Evolutionary conservation across 2,797 vertebrate species (phyloP).

Genomic region (Ptychadena robeensis): DNA sequence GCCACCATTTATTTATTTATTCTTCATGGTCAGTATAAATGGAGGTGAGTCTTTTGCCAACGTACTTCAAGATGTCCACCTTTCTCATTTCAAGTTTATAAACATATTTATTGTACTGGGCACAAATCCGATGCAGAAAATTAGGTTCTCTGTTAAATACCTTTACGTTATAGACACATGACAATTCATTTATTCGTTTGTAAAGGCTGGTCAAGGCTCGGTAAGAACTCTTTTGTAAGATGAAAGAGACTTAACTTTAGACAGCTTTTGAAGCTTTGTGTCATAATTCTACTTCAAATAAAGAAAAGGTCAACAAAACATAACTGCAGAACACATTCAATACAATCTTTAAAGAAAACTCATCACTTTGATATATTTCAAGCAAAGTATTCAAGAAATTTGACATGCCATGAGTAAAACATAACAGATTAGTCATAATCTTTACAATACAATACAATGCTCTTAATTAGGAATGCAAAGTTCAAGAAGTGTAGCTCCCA

Average conservation of each 20-base stretch:
- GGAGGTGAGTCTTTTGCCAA: too few relatives aligned
- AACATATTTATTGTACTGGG: neutral
- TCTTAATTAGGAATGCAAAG: neutral
- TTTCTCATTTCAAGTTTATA: too few relatives aligned
- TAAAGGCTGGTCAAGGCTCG: neutral
- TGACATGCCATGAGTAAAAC: neutral
- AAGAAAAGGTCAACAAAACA: neutral
- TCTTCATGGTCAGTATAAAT: too few relatives aligned
- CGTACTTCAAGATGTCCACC: too few relatives aligned
- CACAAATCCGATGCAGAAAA: neutral
- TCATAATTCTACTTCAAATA: neutral
- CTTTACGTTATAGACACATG: neutral
- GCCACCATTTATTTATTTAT: too few relatives aligned
- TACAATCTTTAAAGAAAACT: neutral
- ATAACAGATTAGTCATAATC: neutral
- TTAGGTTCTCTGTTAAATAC: neutral
- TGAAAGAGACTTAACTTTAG: neutral
- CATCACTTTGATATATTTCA: neutral
- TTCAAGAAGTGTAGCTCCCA: neutral
- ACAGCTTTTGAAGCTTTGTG: conserved; percentile 2
- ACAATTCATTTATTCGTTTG: neutral
- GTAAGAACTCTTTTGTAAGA: neutral
- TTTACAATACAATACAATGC: neutral
- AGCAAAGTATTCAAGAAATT: neutral
- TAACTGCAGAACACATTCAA: neutral